Evolutionary conservation across 2,797 vertebrate genomes (phyloP).

Genomic region (Sebastes cheni): DNA sequence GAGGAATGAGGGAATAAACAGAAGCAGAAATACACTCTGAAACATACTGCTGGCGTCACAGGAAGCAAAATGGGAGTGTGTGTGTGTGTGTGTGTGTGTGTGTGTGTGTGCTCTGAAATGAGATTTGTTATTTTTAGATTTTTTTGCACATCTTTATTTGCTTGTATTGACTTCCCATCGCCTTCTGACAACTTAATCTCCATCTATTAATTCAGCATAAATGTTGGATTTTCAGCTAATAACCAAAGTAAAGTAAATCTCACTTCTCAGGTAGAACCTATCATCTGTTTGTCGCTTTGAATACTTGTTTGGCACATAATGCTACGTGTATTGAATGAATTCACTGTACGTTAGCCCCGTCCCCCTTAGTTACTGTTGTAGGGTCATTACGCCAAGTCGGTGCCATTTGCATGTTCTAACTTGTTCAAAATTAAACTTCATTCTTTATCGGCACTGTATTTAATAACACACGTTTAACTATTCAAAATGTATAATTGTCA

Average conservation of each 20-base stretch:
- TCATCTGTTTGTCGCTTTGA: slow-evolving; percentile 16
- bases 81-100: background rate
- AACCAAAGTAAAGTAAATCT: slow-evolving; percentile 21
- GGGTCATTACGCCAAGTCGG: no score
- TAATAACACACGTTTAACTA: no score
- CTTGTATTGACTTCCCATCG: slow-evolving; percentile 35
- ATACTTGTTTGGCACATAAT: background rate
- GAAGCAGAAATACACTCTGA: slow-evolving; percentile 38
- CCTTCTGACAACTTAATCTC: slow-evolving; percentile 27
- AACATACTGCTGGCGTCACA: slow-evolving; percentile 59
- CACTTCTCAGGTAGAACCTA: background rate
- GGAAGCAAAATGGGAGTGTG: slow-evolving; percentile 40
- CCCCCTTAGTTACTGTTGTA: background rate
- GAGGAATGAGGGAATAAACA: slow-evolving; percentile 61
- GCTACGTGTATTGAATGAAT: background rate
- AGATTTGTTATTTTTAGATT: slow-evolving; percentile 22
- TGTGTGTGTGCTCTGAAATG: slow-evolving; percentile 11
- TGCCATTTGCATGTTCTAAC: no score
- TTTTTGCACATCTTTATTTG: slow-evolving; percentile 28
- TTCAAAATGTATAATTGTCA: no score
- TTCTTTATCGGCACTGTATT: no score
- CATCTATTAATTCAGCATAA: slow-evolving; percentile 18
- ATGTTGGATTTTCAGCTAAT: slow-evolving; percentile 27
- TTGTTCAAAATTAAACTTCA: no score
- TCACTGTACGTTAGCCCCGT: background rate